Evolutionary conservation across 1,140 invertebrate genomes (phyloP).

Genomic region (Drosophila watanabei): DNA sequence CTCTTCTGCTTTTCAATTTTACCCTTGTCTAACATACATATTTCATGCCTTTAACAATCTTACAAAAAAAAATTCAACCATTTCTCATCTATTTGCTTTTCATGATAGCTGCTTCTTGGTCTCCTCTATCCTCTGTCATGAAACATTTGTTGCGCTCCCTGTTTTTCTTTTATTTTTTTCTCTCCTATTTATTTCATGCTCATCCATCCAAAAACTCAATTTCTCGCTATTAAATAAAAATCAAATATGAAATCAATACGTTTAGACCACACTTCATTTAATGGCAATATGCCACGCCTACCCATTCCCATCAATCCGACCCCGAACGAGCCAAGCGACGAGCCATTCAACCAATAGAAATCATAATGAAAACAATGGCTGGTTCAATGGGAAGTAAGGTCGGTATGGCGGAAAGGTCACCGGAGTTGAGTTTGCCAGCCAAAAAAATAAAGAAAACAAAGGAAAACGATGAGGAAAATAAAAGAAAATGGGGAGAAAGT

Average conservation of each 20-base stretch:
- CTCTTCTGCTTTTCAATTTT: not conserved
- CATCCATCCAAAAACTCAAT: constrained; percentile 64
- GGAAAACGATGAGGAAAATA: not conserved
- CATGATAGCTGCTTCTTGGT: not conserved
- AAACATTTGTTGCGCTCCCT: constrained; percentile 28
- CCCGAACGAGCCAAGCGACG: not conserved
- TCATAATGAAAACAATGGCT: constrained; percentile 65
- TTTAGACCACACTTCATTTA: constrained; percentile 62
- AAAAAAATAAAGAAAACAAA: constrained; percentile 10
- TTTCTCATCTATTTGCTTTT: constrained; percentile 36
- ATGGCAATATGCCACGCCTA: constrained; percentile 46
- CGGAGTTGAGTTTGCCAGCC: constrained; percentile 17
- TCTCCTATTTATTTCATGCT: constrained; percentile 28
- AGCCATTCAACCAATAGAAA: constrained; percentile 51
- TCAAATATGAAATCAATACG: constrained; percentile 76
- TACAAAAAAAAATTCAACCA: not conserved
- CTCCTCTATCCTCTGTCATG: not conserved
- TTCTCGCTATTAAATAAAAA: constrained; percentile 72
- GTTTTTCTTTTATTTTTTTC: not conserved
- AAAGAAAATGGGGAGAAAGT: constrained; percentile 11
- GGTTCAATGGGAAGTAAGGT: constrained; percentile 24
- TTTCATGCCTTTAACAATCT: constrained; percentile 5
- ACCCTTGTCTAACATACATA: constrained; percentile 9
- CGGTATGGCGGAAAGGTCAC: constrained; percentile 15
- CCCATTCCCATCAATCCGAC: constrained; percentile 15